Conservation (phyloP, 2,888 invertebrate genomes). For the Cantharis rufa region DNA sequence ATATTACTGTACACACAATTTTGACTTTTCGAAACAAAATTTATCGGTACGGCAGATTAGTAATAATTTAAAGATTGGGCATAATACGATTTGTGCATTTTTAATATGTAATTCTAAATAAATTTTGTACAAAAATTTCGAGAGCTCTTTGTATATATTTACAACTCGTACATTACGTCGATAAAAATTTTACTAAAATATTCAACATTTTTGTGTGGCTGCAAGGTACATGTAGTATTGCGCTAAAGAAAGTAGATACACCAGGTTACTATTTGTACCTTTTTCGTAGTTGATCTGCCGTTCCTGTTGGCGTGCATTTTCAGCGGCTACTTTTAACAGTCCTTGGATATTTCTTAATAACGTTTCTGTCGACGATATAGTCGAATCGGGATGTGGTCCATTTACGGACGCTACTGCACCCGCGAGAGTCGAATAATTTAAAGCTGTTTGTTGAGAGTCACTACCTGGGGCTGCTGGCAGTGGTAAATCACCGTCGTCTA, state of each 20-base stretch:
- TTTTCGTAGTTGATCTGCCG: constrained; percentile 95
- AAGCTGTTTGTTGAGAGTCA: constrained; percentile 70
- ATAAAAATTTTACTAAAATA: constrained; percentile 8
- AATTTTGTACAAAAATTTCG: constrained; percentile 13
- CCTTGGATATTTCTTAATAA: constrained; percentile 94
- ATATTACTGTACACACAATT: background rate
- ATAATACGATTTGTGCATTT: background rate
- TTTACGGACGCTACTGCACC: constrained; percentile 65
- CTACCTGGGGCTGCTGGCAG: constrained; percentile 61
- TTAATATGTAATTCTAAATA: background rate
- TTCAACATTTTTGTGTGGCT: constrained; percentile 56
- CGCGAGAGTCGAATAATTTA: constrained; percentile 80
- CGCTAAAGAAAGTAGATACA: constrained; percentile 56
- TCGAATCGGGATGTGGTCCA: constrained; percentile 61
- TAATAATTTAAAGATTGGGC: background rate
- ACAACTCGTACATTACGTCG: constrained; percentile 4
- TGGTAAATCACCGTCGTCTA: constrained; percentile 76
- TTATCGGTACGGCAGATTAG: background rate
- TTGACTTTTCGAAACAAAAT: background rate
- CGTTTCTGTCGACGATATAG: constrained; percentile 87
- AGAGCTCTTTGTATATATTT: constrained; percentile 14
- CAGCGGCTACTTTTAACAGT: constrained; percentile 94
- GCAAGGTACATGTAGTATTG: constrained; percentile 58
- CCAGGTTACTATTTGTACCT: constrained; percentile 71
- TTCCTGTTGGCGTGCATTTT: constrained; percentile 95